Percentiles rank a stretch among this genome's conserved stretches.
These are phyloP conservation scores for Cheirogaleus major DNA, from an alignment of 2,797 vertebrate genomes.

Conservation along the genomic window DNA sequence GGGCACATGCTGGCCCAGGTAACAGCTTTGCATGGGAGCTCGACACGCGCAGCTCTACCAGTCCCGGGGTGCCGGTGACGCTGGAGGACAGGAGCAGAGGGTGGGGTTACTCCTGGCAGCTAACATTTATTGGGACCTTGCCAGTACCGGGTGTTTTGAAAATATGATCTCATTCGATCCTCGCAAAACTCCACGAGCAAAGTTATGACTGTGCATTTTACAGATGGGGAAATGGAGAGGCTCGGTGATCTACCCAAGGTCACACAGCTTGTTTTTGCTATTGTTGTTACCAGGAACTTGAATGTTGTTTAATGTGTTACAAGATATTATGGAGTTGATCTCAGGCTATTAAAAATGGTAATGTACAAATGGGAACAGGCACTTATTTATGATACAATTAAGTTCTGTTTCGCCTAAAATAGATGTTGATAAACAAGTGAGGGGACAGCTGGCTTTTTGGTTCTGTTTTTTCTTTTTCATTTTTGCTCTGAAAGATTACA, in stretches of 20 bases:
- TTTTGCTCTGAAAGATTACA: slow-evolving; percentile 92
- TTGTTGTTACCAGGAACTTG: slow-evolving; percentile 83
- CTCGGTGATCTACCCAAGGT: neutral
- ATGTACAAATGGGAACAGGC: slow-evolving; percentile 88
- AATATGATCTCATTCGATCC: neutral
- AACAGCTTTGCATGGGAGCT: neutral
- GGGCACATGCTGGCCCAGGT: neutral
- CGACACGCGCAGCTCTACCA: too few relatives aligned
- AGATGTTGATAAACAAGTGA: slow-evolving; percentile 87
- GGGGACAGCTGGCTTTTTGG: slow-evolving; percentile 72
- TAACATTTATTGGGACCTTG: neutral
- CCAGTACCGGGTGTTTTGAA: neutral
- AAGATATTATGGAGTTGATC: slow-evolving; percentile 84
- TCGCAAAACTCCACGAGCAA: neutral
- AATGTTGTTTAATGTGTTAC: slow-evolving; percentile 86
- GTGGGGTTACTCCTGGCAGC: neutral
- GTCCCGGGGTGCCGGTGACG: neutral
- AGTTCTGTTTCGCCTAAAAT: slow-evolving; percentile 86
- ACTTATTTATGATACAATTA: slow-evolving; percentile 86
- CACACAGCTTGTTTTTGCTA: slow-evolving; percentile 55
- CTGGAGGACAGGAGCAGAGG: neutral
- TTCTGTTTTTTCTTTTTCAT: slow-evolving; percentile 81
- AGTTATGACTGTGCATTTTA: neutral
- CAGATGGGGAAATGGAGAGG: neutral
- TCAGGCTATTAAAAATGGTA: slow-evolving; percentile 87